Conservation (phyloP, 2,113 vertebrate species). For the Poeciliopsis retropinna region DNA sequence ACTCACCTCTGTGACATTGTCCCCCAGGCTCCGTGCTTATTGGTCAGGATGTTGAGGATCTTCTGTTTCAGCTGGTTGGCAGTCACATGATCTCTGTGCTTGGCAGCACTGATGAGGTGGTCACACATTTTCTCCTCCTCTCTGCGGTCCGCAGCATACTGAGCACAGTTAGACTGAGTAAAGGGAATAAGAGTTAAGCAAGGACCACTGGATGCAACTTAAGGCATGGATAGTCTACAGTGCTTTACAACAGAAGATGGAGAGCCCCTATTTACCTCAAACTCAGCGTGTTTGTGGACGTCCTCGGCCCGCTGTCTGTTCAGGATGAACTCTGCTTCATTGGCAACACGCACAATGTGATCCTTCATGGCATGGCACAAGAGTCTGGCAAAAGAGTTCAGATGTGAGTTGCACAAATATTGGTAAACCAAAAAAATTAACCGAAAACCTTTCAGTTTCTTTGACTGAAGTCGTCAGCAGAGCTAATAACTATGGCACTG, state of each 20-base stretch:
- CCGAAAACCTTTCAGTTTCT: too few species aligned
- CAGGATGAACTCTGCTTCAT: slow-evolving; percentile 98
- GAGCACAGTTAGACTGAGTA: slow-evolving; percentile 92
- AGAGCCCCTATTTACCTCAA: slow-evolving; percentile 83
- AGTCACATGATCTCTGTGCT: slow-evolving; percentile 96
- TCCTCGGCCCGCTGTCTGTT: slow-evolving; percentile 97
- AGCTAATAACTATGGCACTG: too few species aligned
- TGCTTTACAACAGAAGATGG: background rate
- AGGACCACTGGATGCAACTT: too few species aligned
- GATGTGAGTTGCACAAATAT: background rate
- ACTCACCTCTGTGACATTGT: slow-evolving; percentile 92
- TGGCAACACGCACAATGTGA: slow-evolving; percentile 97
- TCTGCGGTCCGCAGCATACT: slow-evolving; percentile 94
- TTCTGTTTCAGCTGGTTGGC: slow-evolving; percentile 99
- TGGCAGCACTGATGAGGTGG: slow-evolving; percentile 98
- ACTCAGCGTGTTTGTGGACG: slow-evolving; percentile 98
- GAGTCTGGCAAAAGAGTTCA: slow-evolving; percentile 78
- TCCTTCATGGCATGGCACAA: slow-evolving; percentile 99
- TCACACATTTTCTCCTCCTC: slow-evolving; percentile 99
- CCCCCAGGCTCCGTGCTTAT: slow-evolving; percentile 98
- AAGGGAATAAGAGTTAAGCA: background rate
- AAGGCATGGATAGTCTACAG: background rate
- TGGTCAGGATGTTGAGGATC: slow-evolving; percentile 98
- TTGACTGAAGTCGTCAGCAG: too few species aligned
- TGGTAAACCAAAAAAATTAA: background rate